Evolutionary conservation across 2,113 vertebrate species (phyloP), one percentile per base, ranked within the genome.

Genomic region (Hypomesus transpacificus): DNA sequence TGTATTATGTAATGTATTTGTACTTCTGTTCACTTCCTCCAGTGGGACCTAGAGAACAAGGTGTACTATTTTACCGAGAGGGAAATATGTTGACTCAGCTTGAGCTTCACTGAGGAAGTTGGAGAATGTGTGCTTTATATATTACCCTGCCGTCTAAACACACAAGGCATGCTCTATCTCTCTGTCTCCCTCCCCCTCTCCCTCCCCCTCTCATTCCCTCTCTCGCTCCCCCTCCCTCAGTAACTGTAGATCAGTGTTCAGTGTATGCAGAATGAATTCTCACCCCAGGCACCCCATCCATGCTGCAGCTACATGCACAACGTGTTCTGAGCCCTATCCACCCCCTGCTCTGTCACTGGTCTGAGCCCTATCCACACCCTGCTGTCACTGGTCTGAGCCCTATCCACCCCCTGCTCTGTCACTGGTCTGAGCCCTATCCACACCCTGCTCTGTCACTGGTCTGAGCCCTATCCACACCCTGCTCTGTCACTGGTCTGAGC

Each of bases 121-220:
- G 75, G 50, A 26, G 68, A 39, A 66, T 5, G 66, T 67, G 56
- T 4, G 71, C 82, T 80, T 73, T 56, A 28, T 57, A 68, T 62
- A 76, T 81, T 76, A 81, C 77, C 83, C 73, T 85, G 81, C 52
- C 24, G 78, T 66, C 60, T 73, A 51, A 21, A 28, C 22, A 61
- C 26, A 61, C 20, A 75, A n/a, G 34, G 31, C 31, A 34, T 34
- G 31, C 31, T 34, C 31, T 34, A 34, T 34, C 31, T 34, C 31
- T 34, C 31, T 34, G 31, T 31, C 1, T 31, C 31, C 31, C 31
- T 31, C 31, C 20, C 18, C 57, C 65, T 17, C 50, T 17, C 1
- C 1, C 9, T 26, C 46, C 16, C 50, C 16, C 22, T 8, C n/a
- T 9, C 20, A 21, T 14, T 28, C 16, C 4, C 20, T 22, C 20